These are phyloP conservation scores for Ophioninae sp. DNA, from an alignment of 2,888 invertebrate species.

Conservation along the genomic window DNA sequence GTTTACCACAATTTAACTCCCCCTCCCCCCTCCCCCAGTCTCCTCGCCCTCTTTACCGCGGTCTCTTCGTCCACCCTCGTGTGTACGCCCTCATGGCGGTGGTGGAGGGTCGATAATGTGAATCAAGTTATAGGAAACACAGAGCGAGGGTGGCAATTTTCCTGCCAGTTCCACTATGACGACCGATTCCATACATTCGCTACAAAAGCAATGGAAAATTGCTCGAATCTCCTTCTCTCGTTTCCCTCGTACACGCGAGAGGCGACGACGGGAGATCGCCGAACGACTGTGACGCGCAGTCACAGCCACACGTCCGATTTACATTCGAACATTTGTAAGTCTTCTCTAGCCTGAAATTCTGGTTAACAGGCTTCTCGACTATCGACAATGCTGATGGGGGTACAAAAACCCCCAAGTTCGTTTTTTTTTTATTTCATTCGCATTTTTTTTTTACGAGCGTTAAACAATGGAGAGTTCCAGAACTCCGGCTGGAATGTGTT, in stretches of 20 bases:
- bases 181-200: not conserved
- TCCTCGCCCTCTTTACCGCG: too few species aligned
- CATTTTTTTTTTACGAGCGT: too few species aligned
- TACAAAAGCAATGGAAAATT: slow-evolving; percentile 29
- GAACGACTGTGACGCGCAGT: not conserved
- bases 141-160: slow-evolving; percentile 52
- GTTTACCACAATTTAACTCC: slow-evolving; percentile 20
- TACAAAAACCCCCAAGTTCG: too few species aligned
- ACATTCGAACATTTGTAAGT: not conserved
- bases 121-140: slow-evolving; percentile 43
- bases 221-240: not conserved
- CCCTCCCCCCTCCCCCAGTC: not conserved
- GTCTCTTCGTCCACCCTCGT: not conserved
- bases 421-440: too few species aligned
- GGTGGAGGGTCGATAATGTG: slow-evolving; percentile 36
- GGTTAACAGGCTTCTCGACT: too few species aligned
- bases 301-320: slow-evolving; percentile 10
- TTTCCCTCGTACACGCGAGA: not conserved
- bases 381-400: too few species aligned
- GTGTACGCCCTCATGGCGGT: not conserved
- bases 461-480: too few species aligned
- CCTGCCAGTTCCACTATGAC: slow-evolving; percentile 38
- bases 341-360: too few species aligned
- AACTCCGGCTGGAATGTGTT: slow-evolving; percentile 19
- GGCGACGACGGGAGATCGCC: not conserved